Percentiles rank a stretch among this genome's conserved stretches.
Conservation (phyloP, 2,113 vertebrate species). For the Odocoileus virginianus region DNA sequence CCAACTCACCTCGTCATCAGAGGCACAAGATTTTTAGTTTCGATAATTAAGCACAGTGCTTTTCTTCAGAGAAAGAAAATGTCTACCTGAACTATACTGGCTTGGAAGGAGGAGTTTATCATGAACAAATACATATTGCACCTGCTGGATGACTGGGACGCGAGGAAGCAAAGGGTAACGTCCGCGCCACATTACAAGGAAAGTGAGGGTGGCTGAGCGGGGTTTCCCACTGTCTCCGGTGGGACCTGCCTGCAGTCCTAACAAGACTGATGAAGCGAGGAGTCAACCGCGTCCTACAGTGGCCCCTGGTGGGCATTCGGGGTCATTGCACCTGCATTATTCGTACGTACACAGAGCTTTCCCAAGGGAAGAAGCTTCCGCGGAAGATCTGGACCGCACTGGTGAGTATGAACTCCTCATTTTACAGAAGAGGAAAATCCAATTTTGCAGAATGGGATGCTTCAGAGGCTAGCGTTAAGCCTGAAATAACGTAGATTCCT, state of each 20-base stretch:
- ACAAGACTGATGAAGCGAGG: background rate
- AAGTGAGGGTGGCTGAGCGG: background rate
- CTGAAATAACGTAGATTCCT: background rate
- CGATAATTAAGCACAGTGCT: background rate
- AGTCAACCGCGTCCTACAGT: background rate
- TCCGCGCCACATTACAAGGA: background rate
- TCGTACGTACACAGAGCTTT: background rate
- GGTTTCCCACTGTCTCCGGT: background rate
- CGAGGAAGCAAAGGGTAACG: background rate
- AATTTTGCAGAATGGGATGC: background rate
- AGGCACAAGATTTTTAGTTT: background rate
- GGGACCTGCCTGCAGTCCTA: background rate
- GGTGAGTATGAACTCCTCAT: background rate
- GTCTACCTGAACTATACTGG: background rate
- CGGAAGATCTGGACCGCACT: background rate
- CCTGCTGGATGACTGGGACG: background rate
- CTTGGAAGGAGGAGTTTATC: background rate
- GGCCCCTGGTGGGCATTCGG: constrained; percentile 15
- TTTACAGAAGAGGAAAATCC: background rate
- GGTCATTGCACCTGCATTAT: background rate
- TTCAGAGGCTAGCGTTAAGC: background rate
- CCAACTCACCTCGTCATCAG: background rate
- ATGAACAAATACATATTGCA: background rate
- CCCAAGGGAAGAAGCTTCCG: background rate
- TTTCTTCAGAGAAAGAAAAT: constrained; percentile 18